These are phyloP conservation scores for Gerris lacustris DNA, from an alignment of 2,888 invertebrate species.

Conservation along the genomic window DNA sequence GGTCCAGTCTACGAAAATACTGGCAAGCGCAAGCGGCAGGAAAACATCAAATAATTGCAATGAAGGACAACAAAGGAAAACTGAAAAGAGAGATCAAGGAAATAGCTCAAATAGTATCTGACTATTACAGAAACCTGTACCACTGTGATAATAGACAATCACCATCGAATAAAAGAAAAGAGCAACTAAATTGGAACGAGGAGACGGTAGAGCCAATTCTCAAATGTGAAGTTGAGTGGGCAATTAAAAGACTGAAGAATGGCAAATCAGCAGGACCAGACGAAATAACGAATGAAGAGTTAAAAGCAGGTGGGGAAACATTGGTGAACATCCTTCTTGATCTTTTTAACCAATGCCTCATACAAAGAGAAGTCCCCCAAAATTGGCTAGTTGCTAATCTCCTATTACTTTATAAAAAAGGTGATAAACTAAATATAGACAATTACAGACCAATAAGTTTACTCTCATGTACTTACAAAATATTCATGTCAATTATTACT, in stretches of 20 bases:
- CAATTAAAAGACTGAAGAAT: constrained; percentile 5
- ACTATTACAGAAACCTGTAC: neutral
- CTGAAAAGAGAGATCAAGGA: constrained; percentile 2
- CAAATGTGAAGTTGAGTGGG: constrained; percentile 5
- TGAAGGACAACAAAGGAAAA: constrained; percentile 8
- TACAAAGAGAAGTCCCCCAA: neutral
- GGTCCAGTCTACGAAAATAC: neutral
- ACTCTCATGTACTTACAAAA: neutral
- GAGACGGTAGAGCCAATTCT: neutral
- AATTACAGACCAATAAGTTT: constrained; percentile 9
- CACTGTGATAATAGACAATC: neutral
- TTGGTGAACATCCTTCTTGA: neutral
- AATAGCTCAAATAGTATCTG: neutral
- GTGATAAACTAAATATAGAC: constrained; percentile 7
- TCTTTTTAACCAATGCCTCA: neutral
- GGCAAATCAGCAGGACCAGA: constrained; percentile 5
- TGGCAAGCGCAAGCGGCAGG: neutral
- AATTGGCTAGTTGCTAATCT: constrained; percentile 3
- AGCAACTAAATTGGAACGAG: neutral
- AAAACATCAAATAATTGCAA: constrained; percentile 2
- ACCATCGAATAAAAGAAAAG: neutral
- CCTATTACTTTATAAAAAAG: constrained; percentile 6
- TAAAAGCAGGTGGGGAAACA: constrained; percentile 7
- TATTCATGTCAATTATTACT: constrained; percentile 1
- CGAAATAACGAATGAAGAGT: constrained; percentile 6